These are phyloP conservation scores for Brachyhypopomus occidentalis DNA, from an alignment of 2,113 vertebrate genomes.

Conservation along the genomic window DNA sequence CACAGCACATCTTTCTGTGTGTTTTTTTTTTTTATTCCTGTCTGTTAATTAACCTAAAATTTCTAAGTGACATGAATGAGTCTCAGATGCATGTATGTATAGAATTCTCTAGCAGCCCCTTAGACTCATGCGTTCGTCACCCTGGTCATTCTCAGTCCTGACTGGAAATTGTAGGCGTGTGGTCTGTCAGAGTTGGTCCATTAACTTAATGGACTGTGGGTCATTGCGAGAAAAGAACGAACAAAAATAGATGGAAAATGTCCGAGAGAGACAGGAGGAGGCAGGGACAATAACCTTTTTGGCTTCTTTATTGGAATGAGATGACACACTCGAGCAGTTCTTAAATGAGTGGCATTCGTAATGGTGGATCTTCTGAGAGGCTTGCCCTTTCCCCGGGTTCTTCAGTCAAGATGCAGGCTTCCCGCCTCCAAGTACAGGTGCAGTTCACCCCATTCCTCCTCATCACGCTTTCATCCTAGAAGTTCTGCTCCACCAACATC, in stretches of 20 bases:
- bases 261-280: conserved; percentile 55
- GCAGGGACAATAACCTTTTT: conserved; percentile 70
- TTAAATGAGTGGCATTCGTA: conserved; percentile 64
- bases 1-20: neutral
- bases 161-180: conserved; percentile 3
- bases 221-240: conserved; percentile 46
- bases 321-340: conserved; percentile 60
- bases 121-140: conserved; percentile 7
- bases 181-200: conserved; percentile 44
- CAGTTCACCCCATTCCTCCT: neutral
- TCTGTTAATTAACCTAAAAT: neutral
- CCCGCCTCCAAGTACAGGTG: neutral
- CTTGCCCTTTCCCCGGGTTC: conserved; percentile 53
- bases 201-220: conserved; percentile 61
- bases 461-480: conserved; percentile 8
- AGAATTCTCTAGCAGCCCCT: conserved; percentile 17
- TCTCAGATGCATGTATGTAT: conserved; percentile 4
- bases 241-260: conserved; percentile 48
- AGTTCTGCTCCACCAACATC: conserved; percentile 13
- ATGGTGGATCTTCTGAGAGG: conserved; percentile 60
- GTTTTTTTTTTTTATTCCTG: neutral
- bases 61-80: neutral
- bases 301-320: conserved; percentile 56
- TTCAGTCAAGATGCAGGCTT: conserved; percentile 22
- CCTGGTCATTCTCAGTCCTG: conserved; percentile 20